These are phyloP conservation scores for Sylvicola fuscatus DNA, from an alignment of 2,888 invertebrate species.

Conservation along the genomic window DNA sequence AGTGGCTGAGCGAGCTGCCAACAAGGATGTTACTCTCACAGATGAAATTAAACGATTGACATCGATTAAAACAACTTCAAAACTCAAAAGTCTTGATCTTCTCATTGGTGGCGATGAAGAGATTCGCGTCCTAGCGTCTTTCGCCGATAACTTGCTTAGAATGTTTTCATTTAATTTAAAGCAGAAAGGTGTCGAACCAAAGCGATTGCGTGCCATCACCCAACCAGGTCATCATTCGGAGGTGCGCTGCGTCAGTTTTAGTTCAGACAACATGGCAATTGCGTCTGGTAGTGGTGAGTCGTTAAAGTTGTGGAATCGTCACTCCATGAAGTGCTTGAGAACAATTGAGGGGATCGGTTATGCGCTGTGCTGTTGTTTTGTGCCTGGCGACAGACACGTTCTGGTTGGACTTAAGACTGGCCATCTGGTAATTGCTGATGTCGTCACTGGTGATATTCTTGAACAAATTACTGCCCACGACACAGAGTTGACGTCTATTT, in stretches of 20 bases:
- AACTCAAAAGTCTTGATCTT: conserved; percentile 48
- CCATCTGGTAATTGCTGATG: conserved; percentile 59
- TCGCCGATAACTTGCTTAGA: conserved; percentile 57
- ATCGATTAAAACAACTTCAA: conserved; percentile 41
- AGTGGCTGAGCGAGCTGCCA: conserved; percentile 13
- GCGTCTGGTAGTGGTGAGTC: conserved; percentile 73
- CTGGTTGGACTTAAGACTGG: conserved; percentile 77
- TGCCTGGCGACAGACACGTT: conserved; percentile 75
- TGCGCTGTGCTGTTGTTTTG: conserved; percentile 55
- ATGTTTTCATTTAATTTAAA: conserved; percentile 34
- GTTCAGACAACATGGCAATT: conserved; percentile 75
- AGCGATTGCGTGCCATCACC: conserved; percentile 39
- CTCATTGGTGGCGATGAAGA: conserved; percentile 50
- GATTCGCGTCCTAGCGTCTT: conserved; percentile 39
- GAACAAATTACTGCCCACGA: conserved; percentile 70
- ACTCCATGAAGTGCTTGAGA: conserved; percentile 44
- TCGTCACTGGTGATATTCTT: conserved; percentile 57
- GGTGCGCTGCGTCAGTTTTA: conserved; percentile 69
- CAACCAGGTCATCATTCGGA: conserved; percentile 78
- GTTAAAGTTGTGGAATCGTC: conserved; percentile 81
- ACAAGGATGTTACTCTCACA: conserved; percentile 31
- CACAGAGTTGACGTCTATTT: conserved; percentile 59
- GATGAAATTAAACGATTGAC: conserved; percentile 55
- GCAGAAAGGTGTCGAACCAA: conserved; percentile 34
- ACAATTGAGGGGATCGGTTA: conserved; percentile 41